Percentiles rank a stretch among this genome's conserved stretches.
phyloP scores from a whole-genome alignment of 2,888 invertebrate genomes.

The Chymomyza amoena region DNA sequence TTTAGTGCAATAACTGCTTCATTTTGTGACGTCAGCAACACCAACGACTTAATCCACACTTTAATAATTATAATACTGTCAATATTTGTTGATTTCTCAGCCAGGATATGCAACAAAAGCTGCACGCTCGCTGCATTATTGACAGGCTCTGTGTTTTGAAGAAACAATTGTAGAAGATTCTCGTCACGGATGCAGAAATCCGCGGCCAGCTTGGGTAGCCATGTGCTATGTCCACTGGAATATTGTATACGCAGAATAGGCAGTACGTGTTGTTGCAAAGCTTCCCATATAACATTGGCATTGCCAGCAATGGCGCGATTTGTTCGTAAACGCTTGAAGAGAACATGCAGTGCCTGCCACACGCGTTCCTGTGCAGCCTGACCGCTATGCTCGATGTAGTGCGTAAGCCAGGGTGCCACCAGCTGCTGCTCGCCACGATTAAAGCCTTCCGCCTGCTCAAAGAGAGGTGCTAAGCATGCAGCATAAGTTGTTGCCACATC shows the following conservation, averaged over 20 bases:
- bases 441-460: constrained; percentile 68
- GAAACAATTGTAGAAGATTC: constrained; percentile 60
- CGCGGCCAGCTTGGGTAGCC: constrained; percentile 75
- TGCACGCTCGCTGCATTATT: constrained; percentile 70
- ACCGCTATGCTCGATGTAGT: constrained; percentile 71
- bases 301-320: constrained; percentile 9
- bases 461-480: constrained; percentile 67
- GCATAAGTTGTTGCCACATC: constrained; percentile 70
- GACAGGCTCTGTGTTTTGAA: constrained; percentile 63
- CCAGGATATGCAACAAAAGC: constrained; percentile 63
- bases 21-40: constrained; percentile 72
- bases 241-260: constrained; percentile 75
- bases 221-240: constrained; percentile 63
- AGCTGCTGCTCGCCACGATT: constrained; percentile 72
- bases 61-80: constrained; percentile 64
- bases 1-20: constrained; percentile 71
- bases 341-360: constrained; percentile 72
- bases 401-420: constrained; percentile 75
- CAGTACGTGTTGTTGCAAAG: constrained; percentile 72
- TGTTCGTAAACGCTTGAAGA: constrained; percentile 61
- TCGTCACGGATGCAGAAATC: constrained; percentile 65
- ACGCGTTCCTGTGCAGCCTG: constrained; percentile 75
- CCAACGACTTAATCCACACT: constrained; percentile 76
- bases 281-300: constrained; percentile 49
- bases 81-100: constrained; percentile 20